Base-by-base conservation (phyloP, 2,113 vertebrate species). In the Amblyornis subalaris region DNA sequence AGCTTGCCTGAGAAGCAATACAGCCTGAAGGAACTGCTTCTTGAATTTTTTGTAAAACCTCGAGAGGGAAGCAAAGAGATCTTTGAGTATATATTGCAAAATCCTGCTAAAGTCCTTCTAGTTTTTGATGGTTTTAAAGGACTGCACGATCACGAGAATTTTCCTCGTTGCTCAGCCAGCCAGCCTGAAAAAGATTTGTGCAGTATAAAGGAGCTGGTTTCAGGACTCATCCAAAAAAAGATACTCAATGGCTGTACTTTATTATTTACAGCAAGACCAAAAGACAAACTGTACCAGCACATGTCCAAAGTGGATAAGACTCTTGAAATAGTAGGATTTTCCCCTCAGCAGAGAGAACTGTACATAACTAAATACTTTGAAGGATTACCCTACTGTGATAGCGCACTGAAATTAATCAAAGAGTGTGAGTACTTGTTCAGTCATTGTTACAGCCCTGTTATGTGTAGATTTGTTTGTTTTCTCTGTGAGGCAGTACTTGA, bases 91-190 rank as follows among this genome's bases (percentile, higher is more conserved):
- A 84, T 99, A 24, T 51, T 98, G n/a, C 96, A 96, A 71, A 95
- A 97, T 78, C 98, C 99, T 1, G 95, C 98, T 53, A 98, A 97
- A 7, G 97, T 99, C 19, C 98, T 99, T 77, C 88, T 99, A 36
- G 93, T 99, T 67, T 98, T 99, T 69, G 99, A 99, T n/a, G 98
- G 98, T n/a, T 98, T 99, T 47, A 98, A 98, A 31, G 98, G 98
- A n/a, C 93, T 99, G 10, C 96, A 97, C 2, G 98, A 98, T 47
- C 96, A 95, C 1, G 99, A 99, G 4, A 88, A 96, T 25, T 94
- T 97, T 12, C 74, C 98, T 47, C 98, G 98, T 74, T 66, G 85
- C n/a, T 74, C 86, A 0, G 44, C 78, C 29, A 73, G 88, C 50
- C 86, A 96, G 6, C 29, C 36, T 88, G 79, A 91, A 53, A 33